A percentile compares a stretch with the other conserved stretches of the same genome.
Evolutionary conservation across 2,113 vertebrate species (phyloP).

Genomic region (Camelus bactrianus): DNA sequence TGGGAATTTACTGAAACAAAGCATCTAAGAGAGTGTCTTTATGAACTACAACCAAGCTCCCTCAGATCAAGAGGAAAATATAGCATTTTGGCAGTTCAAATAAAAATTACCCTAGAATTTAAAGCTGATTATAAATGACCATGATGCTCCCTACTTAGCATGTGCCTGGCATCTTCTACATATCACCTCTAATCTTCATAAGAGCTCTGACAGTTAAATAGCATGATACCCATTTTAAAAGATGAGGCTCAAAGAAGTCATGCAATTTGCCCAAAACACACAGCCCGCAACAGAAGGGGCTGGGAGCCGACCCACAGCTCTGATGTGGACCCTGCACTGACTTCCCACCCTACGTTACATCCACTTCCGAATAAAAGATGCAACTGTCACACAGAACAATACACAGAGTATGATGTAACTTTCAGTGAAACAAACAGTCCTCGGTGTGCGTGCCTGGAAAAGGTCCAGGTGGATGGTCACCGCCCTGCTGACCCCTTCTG

Average conservation of each 20-base stretch:
- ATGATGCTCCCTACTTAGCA: neutral
- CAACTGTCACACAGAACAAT: neutral
- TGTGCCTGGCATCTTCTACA: neutral
- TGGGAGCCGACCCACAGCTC: neutral
- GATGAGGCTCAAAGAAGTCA: neutral
- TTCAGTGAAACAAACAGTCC: neutral
- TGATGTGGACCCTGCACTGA: fast-evolving
- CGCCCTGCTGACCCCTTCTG: neutral
- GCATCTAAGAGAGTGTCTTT: neutral
- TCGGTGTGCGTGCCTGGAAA: neutral
- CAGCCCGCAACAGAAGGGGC: neutral
- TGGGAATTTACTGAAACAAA: constrained; percentile 32
- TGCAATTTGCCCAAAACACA: neutral
- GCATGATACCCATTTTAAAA: neutral
- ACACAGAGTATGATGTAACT: neutral
- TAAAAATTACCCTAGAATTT: constrained; percentile 12
- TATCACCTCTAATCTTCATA: neutral
- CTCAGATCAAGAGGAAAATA: constrained; percentile 2
- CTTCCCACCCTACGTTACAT: neutral
- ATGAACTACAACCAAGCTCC: neutral
- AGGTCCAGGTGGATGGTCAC: neutral
- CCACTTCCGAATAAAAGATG: neutral
- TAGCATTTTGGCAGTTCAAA: neutral
- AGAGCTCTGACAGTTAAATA: neutral
- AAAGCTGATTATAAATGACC: constrained; percentile 7